Conservation (phyloP, 2,113 vertebrate genomes). For the Solea solea region DNA sequence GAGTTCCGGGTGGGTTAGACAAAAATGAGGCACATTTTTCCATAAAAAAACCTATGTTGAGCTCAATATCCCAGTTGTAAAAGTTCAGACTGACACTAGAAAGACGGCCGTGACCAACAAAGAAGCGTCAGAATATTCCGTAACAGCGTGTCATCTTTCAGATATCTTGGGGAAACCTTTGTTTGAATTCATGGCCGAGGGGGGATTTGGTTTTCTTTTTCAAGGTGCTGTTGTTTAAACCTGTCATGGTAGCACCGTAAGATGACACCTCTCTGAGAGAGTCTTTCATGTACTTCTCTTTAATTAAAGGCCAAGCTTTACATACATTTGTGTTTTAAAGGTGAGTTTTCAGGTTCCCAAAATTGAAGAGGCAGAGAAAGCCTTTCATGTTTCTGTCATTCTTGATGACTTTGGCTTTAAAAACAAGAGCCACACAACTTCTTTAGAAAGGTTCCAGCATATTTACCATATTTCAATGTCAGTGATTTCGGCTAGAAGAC, state of each 20-base stretch:
- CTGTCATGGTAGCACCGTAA: background rate
- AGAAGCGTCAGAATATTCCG: background rate
- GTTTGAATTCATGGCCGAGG: background rate
- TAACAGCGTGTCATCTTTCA: background rate
- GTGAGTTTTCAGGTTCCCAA: conserved; percentile 2
- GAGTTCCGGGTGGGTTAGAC: background rate
- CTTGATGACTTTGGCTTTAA: no score
- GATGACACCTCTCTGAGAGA: conserved; percentile 7
- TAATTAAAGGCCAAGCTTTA: conserved; percentile 32
- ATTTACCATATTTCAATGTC: background rate
- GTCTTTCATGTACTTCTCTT: conserved; percentile 21
- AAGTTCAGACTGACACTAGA: background rate
- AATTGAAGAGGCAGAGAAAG: conserved; percentile 6
- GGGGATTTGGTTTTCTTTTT: background rate
- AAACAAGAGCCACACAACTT: no score
- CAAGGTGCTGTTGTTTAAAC: conserved; percentile 16
- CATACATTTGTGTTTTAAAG: conserved; percentile 8
- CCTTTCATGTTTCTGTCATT: background rate
- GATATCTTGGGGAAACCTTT: background rate
- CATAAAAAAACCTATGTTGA: background rate
- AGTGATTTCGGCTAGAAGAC: background rate
- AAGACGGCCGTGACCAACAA: background rate
- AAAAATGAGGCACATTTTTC: background rate
- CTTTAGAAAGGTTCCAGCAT: no score
- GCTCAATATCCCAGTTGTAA: background rate